These are phyloP conservation scores for Heliconius ethilla DNA, from an alignment of 2,888 invertebrate species.

Conservation along the genomic window DNA sequence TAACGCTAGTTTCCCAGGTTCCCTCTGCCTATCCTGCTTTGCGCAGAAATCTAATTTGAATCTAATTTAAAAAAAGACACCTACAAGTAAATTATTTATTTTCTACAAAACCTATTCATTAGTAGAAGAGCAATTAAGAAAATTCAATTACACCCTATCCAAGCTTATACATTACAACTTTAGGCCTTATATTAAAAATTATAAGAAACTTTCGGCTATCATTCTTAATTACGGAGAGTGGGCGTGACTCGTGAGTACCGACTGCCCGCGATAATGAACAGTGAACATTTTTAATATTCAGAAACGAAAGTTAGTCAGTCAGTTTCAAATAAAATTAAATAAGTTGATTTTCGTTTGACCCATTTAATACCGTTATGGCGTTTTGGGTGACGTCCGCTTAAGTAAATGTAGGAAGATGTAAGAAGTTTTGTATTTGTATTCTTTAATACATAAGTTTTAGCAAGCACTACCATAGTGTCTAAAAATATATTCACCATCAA, in stretches of 20 bases:
- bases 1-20: neutral
- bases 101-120: neutral
- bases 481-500: no score
- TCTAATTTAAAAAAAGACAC: no score
- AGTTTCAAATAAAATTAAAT: slow-evolving; percentile 40
- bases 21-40: neutral
- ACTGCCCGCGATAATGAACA: slow-evolving; percentile 42
- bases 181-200: slow-evolving; percentile 22
- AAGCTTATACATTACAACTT: slow-evolving; percentile 20
- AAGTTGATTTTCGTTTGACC: slow-evolving; percentile 42
- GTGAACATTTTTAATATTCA: slow-evolving; percentile 46
- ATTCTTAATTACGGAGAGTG: slow-evolving; percentile 41
- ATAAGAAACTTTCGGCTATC: slow-evolving; percentile 32
- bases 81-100: neutral
- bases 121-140: slow-evolving; percentile 2
- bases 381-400: slow-evolving; percentile 17
- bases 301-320: slow-evolving; percentile 43
- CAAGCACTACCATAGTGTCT: no score
- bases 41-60: rapidly evolving
- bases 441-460: no score
- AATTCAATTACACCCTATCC: neutral
- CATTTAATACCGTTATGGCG: slow-evolving; percentile 34
- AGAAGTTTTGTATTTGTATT: no score
- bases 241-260: slow-evolving; percentile 27
- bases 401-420: neutral